phyloP scores from a whole-genome alignment of 2,888 invertebrate genomes.

The Lasioglossum marginatum region DNA sequence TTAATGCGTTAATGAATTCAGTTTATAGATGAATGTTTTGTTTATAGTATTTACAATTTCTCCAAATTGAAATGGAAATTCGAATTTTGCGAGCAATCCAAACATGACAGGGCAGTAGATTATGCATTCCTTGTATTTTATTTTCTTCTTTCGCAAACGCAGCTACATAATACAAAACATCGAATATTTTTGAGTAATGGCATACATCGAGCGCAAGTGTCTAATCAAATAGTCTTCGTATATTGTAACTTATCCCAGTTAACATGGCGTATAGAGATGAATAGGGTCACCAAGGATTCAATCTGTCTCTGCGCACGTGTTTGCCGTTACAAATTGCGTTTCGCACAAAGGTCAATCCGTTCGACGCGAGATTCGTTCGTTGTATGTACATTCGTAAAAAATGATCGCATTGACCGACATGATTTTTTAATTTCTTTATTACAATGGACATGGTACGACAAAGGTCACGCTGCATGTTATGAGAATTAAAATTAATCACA shows the following conservation, averaged over 20 bases:
- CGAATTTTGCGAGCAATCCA: too few species aligned
- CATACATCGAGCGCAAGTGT: not conserved
- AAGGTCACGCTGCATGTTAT: slow-evolving; percentile 16
- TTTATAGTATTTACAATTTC: not conserved
- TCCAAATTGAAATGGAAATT: not conserved
- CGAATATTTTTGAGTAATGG: not conserved
- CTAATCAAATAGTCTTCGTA: slow-evolving; percentile 40
- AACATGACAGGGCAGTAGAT: not conserved
- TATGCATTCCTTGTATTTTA: not conserved
- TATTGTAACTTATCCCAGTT: slow-evolving; percentile 47
- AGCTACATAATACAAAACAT: not conserved
- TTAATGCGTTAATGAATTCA: not conserved
- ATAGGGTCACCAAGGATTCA: slow-evolving; percentile 52
- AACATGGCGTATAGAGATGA: slow-evolving; percentile 40
- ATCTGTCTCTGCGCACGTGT: slow-evolving; percentile 49
- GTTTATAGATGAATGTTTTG: not conserved
- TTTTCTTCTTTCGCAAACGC: not conserved
- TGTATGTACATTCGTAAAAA: slow-evolving; percentile 10
- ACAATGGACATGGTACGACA: slow-evolving; percentile 8
- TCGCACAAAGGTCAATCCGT: slow-evolving; percentile 50
- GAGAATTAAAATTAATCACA: slow-evolving; percentile 62
- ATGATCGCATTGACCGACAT: not conserved
- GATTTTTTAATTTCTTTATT: slow-evolving; percentile 23
- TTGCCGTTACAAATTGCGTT: slow-evolving; percentile 39
- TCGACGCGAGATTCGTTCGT: slow-evolving; percentile 31